phyloP scores from a whole-genome alignment of 2,888 invertebrate species.

The Drosophila pegasa region DNA sequence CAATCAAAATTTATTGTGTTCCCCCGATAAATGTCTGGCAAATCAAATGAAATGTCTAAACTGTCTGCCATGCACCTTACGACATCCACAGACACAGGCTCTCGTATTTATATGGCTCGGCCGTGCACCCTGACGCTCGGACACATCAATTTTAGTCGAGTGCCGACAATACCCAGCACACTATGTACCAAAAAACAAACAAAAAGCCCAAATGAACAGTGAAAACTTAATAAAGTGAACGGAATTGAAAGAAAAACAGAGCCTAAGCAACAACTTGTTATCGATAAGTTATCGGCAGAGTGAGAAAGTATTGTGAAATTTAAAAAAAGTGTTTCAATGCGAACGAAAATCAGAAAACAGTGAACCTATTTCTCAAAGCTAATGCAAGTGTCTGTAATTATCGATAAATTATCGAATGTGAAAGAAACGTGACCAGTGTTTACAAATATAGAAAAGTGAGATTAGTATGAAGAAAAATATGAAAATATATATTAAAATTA shows the following conservation, averaged over 20 bases:
- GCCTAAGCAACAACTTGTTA: neutral
- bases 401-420: neutral
- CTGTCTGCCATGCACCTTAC: slow-evolving; percentile 45
- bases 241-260: neutral
- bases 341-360: neutral
- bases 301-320: neutral
- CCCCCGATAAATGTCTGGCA: slow-evolving; percentile 63
- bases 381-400: neutral
- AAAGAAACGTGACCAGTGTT: neutral
- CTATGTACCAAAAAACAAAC: neutral
- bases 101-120: slow-evolving; percentile 55
- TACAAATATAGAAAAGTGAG: neutral
- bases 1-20: slow-evolving; percentile 71
- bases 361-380: neutral
- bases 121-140: slow-evolving; percentile 56
- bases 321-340: neutral
- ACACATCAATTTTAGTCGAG: slow-evolving; percentile 55
- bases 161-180: slow-evolving; percentile 13
- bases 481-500: neutral
- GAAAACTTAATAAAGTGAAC: slow-evolving; percentile 10
- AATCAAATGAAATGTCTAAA: slow-evolving; percentile 63
- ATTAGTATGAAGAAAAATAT: neutral
- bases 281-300: neutral
- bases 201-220: slow-evolving; percentile 21
- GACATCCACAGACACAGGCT: slow-evolving; percentile 20